Base-by-base conservation (phyloP, 1,140 invertebrate genomes). In the Calycopis cecrops region DNA sequence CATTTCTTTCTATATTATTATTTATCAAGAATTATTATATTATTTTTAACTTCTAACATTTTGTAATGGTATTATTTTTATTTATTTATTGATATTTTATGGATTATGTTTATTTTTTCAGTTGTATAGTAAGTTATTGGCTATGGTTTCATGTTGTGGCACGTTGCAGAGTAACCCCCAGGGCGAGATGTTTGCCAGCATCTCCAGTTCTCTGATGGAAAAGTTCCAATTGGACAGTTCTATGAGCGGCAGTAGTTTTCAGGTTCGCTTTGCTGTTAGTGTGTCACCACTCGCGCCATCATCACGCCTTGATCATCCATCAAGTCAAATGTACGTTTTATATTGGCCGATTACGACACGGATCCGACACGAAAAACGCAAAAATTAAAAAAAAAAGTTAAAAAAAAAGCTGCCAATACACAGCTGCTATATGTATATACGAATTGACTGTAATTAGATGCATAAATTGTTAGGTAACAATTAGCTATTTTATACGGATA, bases 121-220 rank as follows among this genome's bases (percentile, higher is more conserved):
- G 75, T 77, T 75, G 33, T 69, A 50, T 28, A 62, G 57, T 72
- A 71, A 64, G 67, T 68, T 71, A 63, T 61, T 72, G 66, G 64
- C 57, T 75, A 74, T 62, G 66, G 74, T 67, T 76, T 76, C 60
- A 77, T 77, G 44, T 68, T 59, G 60, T 73, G 75, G 71, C 84
- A 71, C 87, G 80, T 89, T 89, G 72, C 88, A 92, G 91, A 91
- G 89, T 88, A 91, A 91, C 84, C 91, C 91, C 75, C 91, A 92
- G 76, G 94, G 93, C 67, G 94, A 95, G 89, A 93, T 93, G 88
- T 94, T 91, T 84, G 94, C 94, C 58, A 94, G 93, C 85, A 92
- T 95, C 62, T 93, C 93, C 57, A 93, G 93, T 63, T 95, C 94
- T 53, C 88, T 95, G 79, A 92, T 95, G 91, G 92, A 92, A 81